Conservation (phyloP, 2,797 vertebrate genomes). For the Pipistrellus nathusii region DNA sequence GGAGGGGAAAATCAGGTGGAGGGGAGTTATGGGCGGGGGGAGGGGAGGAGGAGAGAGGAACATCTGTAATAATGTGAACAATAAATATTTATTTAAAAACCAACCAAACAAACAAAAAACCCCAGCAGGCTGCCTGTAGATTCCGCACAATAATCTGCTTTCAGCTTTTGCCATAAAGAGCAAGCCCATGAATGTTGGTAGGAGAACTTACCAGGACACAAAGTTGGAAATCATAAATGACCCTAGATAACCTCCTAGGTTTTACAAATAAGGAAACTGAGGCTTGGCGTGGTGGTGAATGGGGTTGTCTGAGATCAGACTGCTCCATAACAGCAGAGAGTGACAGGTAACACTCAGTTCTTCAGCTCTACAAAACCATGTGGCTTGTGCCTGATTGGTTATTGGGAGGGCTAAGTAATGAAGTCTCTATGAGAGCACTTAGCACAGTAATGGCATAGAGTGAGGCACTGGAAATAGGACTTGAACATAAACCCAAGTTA, state of each 20-base stretch:
- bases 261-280: neutral
- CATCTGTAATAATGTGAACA: no score
- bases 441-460: rapidly evolving
- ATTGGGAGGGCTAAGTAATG: no score
- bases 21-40: no score
- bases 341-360: neutral
- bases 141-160: neutral
- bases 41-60: no score
- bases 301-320: neutral
- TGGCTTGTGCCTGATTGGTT: neutral
- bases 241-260: neutral
- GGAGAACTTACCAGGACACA: neutral
- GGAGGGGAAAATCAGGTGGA: no score
- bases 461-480: neutral
- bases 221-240: neutral
- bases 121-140: neutral
- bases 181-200: neutral
- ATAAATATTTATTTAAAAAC: no score
- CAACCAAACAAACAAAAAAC: no score
- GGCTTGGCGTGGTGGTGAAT: neutral
- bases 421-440: neutral
- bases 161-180: neutral
- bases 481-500: neutral
- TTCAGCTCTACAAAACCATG: neutral
- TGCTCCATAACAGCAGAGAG: neutral